Conservation (phyloP, 2,797 vertebrate genomes). For the Acridotheres tristis region DNA sequence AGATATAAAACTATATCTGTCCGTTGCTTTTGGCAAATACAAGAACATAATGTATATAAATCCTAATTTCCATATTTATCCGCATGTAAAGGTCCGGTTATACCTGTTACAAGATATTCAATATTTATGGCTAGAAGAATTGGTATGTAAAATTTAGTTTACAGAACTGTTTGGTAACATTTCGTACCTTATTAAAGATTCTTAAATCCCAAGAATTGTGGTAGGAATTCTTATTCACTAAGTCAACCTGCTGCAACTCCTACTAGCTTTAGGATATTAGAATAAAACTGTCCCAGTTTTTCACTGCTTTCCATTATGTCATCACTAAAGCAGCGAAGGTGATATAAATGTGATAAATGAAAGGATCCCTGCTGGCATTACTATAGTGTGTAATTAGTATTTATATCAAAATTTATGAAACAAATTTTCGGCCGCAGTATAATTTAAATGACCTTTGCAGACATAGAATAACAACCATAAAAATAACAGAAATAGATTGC, state of each 20-base stretch:
- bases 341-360: constrained; percentile 82
- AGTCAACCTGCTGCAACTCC: constrained; percentile 76
- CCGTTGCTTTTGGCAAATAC: constrained; percentile 94
- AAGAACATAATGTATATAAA: constrained; percentile 97
- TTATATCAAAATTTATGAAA: constrained; percentile 83
- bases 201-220: constrained; percentile 89
- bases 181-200: constrained; percentile 99
- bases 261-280: constrained; percentile 66
- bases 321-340: constrained; percentile 68
- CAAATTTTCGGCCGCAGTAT: constrained; percentile 79
- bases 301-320: constrained; percentile 66
- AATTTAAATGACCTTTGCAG: constrained; percentile 82
- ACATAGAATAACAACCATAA: constrained; percentile 80
- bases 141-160: constrained; percentile 99
- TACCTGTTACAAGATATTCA: constrained; percentile 98
- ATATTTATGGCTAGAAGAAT: constrained; percentile 99
- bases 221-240: constrained; percentile 86
- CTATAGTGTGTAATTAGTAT: constrained; percentile 81
- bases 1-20: constrained; percentile 89
- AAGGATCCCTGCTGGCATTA: constrained; percentile 79
- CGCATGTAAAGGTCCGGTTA: constrained; percentile 98
- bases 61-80: constrained; percentile 99
- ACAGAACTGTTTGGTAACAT: constrained; percentile 99
- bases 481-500: constrained; percentile 80
- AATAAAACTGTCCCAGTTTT: constrained; percentile 63